These are phyloP conservation scores for Ormia ochracea DNA, from an alignment of 2,888 invertebrate genomes.

Conservation along the genomic window DNA sequence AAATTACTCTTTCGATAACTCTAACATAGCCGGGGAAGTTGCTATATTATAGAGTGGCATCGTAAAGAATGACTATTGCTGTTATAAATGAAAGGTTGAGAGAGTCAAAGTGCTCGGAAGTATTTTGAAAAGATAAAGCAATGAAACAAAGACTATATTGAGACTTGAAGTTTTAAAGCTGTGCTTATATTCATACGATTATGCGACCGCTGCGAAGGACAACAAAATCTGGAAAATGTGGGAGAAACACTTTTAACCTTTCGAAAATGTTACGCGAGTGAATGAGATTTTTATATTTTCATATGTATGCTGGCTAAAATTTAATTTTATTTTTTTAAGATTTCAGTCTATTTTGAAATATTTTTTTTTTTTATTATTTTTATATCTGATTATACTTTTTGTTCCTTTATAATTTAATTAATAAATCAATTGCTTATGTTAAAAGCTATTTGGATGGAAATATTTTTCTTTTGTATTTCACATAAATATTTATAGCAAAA, in stretches of 20 bases:
- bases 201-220: neutral
- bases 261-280: conserved; percentile 19
- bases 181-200: neutral
- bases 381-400: conserved; percentile 66
- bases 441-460: conserved; percentile 63
- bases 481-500: conserved; percentile 62
- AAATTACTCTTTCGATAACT: conserved; percentile 64
- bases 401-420: conserved; percentile 64
- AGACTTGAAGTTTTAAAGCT: neutral
- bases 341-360: conserved; percentile 62
- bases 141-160: neutral
- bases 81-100: neutral
- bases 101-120: neutral
- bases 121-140: neutral
- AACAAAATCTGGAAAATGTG: no score
- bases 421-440: conserved; percentile 64
- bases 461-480: conserved; percentile 56
- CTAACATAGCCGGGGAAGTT: conserved; percentile 77
- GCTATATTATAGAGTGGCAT: conserved; percentile 73
- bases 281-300: neutral
- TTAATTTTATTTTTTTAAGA: conserved; percentile 54
- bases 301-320: conserved; percentile 13
- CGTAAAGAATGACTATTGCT: neutral
- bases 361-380: conserved; percentile 62
- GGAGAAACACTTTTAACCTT: neutral